Evolutionary conservation across 2,113 vertebrate species (phyloP), one percentile per base, ranked within the genome.

Genomic region (Lampris incognitus): DNA sequence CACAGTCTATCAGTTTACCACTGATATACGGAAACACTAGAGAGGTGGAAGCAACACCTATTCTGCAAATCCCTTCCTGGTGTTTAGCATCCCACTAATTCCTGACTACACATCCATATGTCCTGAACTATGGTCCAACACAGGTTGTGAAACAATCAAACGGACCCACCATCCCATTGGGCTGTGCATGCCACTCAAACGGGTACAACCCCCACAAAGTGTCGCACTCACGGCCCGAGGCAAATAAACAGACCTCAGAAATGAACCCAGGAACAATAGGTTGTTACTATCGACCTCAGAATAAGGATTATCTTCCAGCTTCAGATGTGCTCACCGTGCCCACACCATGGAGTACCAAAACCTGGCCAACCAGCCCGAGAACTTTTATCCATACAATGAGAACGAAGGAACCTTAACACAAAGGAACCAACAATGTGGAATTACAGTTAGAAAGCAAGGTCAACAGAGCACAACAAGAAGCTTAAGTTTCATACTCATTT

Each of bases 141-240:
- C 1, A 24, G 24, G 24, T 24, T 24, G 55, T 59, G 10, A 37
- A 6, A 39, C 3, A 44, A 8, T 49, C 2, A 41, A n/a, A 7
- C 3, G 72, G 66, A 66, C 38, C 39, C 5, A 64, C 39, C 36
- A 67, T 40, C 51, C 66, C 42, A 59, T 56, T 81, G 39, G 46
- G 39, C 51, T 24, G 64, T 38, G 6, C 24, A 6, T 40, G 40
- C 6, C 59, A 52, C 36, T 75, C 59, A 82, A 82, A 85, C 84
- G 78, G 76, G 74, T 90, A 85, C 77, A 74, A 81, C 75, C 6
- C 52, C 24, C 24, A 24, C 70, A 24, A 11, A 63, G 64, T 7
- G 39, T 81, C n/a, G 66, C 42, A 52, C 4, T 37, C 54, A 40
- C n/a, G 51, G 62, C 65, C 44, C 69, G 65, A 61, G 37, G 71